Base-by-base conservation (phyloP, 2,797 vertebrate genomes). In the Cheirogaleus major region DNA sequence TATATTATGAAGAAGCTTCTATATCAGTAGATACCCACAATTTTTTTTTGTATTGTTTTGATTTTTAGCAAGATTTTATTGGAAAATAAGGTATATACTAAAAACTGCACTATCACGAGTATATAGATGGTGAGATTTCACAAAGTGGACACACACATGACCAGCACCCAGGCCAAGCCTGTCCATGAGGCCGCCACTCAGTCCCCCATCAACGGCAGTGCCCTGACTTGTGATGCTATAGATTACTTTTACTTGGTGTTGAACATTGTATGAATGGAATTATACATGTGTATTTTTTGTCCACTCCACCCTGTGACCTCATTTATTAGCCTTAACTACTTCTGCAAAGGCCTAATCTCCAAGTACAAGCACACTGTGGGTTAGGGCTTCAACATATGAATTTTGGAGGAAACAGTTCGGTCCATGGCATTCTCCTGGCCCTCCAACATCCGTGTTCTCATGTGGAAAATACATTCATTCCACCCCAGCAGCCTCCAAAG, bases 41-140 rank as follows among this genome's bases (percentile, higher is more conserved):
- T 50, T 50, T 85, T 61, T 61, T 23, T 90, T 43, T 70, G 43
- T 88, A 27, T 81, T 27, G 25, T 88, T 95, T 93, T 63, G 65
- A 59, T 35, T 55, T 87, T 89, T 41, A 70, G n/a, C 55, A 70
- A 79, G 80, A 70, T 92, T 67, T 57, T 83, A n/a, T 35, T 73
- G 35, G 41, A 84, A 35, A 69, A 27, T 35, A 41, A 48, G 55
- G 17, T 38, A 18, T 27, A 25, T 38, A 61, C 25, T 50, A 30
- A 55, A 48, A 38, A 82, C 12, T 1, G 0, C 18, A 2, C 27
- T 35, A 17, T 83, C 12, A 7, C 32, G 18, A 69, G 45, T 50
- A 4, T 83, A 18, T 32, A 67, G 38, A 32, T 30, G 45, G 4
- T 38, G 67, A 23, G 6, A 25, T 73, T 27, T n/a, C 55, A 80